Base-by-base conservation (phyloP, 2,888 invertebrate genomes). In the Pammene fasciana region DNA sequence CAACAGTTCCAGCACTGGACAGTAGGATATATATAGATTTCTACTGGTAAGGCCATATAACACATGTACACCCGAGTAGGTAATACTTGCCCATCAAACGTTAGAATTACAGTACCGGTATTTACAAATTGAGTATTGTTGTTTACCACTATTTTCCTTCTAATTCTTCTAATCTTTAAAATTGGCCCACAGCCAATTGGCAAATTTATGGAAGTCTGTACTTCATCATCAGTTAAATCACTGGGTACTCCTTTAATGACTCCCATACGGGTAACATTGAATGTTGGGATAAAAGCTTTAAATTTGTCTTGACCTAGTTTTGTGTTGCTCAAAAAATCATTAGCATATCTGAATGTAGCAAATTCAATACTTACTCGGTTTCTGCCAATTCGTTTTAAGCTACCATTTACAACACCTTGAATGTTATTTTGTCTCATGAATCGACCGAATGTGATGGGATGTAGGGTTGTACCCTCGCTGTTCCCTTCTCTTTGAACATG, bases 1-100 rank as follows among this genome's bases (percentile, higher is more conserved):
- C 72, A 72, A 16, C 73, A 72, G 11, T 62, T 59, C 18, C 59
- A 68, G n/a, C 71, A 73, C n/a, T 73, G 73, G 13, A 73, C 55
- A 5, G 71, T 71, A 5, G 68, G 73, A 16, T 65, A 71, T 1
- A 46, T 46, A 43, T 57, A 68, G 6, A 73, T 11, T 10, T 72
- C 68, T 11, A 57, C 57, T 11, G 43, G 43, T 5, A 57, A 16
- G 11, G 57, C 41, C 5, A 11, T 57, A 10, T 43, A 57, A 13
- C 41, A 41, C 43, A 45, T 45, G 9, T 45, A 59, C 4, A 59
- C 26, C 13, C 45, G 18, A 5, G 26, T 45, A 0, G 45, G 59
- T n/a, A 59, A 26, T 11, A 59, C 36, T 55, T 55, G 55, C n/a
- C 55, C 55, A 34, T 55, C 55, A 55, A 55, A 55, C 13, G 55